Percentiles rank a stretch among this genome's conserved stretches.
Evolutionary conservation across 2,113 vertebrate genomes (phyloP).

Genomic region (Lophius piscatorius): DNA sequence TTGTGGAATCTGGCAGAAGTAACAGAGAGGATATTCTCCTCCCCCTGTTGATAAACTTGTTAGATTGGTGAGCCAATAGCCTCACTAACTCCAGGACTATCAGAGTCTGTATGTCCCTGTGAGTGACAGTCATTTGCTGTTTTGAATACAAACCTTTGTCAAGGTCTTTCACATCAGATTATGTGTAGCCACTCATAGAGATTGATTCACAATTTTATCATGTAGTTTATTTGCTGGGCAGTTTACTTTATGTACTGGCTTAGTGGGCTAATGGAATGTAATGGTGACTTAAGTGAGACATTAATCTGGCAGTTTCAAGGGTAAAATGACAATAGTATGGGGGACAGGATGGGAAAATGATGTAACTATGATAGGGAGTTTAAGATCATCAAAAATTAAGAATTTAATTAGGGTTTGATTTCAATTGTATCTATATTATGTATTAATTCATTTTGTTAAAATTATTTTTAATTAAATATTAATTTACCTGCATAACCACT

Average conservation of each 20-base stretch:
- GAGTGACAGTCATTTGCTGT: constrained; percentile 66
- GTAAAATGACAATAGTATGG: constrained; percentile 62
- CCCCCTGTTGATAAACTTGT: constrained; percentile 18
- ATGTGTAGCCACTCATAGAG: constrained; percentile 67
- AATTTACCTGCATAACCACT: no score
- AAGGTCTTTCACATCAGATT: constrained; percentile 69
- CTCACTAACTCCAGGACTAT: constrained; percentile 30
- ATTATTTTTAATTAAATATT: no score
- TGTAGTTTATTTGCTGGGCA: constrained; percentile 64
- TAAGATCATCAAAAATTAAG: no score
- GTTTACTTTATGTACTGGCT: constrained; percentile 46
- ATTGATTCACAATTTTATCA: constrained; percentile 74
- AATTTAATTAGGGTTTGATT: no score
- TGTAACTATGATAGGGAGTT: constrained; percentile 34
- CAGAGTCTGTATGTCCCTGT: constrained; percentile 36
- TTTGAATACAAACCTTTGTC: constrained; percentile 59
- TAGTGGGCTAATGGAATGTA: constrained; percentile 65
- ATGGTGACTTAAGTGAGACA: constrained; percentile 74
- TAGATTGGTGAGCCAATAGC: constrained; percentile 40
- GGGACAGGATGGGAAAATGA: constrained; percentile 36
- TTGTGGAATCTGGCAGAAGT: constrained; percentile 8
- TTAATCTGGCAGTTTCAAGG: constrained; percentile 73
- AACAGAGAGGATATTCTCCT: constrained; percentile 11
- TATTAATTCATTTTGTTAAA: no score
- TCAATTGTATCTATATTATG: no score